Evolutionary conservation across 1,140 invertebrate species (phyloP), one percentile per base, ranked within the genome.

Genomic region (Proctacanthus coquilletti): DNA sequence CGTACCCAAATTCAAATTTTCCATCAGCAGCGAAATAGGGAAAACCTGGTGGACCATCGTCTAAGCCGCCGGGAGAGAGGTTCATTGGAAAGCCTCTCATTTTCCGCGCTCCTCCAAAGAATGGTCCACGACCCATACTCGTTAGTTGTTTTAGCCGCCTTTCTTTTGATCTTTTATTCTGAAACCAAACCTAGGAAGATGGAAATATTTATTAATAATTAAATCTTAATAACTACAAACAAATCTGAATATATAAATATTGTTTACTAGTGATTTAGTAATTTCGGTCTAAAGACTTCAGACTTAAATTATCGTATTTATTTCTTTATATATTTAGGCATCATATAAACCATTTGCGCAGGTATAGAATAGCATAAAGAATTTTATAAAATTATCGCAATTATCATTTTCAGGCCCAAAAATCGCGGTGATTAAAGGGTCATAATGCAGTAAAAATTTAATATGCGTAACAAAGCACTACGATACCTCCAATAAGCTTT

Each of bases 141-240:
- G 85, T 88, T 46, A 89, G 71, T 56, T 89, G 85, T 55, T 89
- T 88, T 53, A 93, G 74, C 45, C 93, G 77, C 42, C 94, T 71
- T 66, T 95, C 91, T 68, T 98, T 98, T 48, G 93, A 95, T 42
- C 94, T 72, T 54, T 96, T 96, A 66, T 98, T 98, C 72, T 98
- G 94, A 68, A 98, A 98, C 94, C 94, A 98, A 39, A 98, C 94
- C 94, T 97, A 70, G 23, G 53, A 48, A 50, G 6, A 25, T 25
- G 6, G 6, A 25, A 25, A n/a, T 25, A 8, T n/a, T 25, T 25
- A n/a, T 25, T 6, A 25, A 25, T 25, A 25, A 25, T 6, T 8
- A 25, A 8, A 25, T 25, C 6, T 6, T 25, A 25, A 8, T 25
- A 8, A 6, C n/a, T 25, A 8, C 23, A 25, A 25, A n/a, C n/a